Evolutionary conservation across 2,888 invertebrate species (phyloP), one percentile per base, ranked within the genome.

Genomic region (Nemurella pictetii): DNA sequence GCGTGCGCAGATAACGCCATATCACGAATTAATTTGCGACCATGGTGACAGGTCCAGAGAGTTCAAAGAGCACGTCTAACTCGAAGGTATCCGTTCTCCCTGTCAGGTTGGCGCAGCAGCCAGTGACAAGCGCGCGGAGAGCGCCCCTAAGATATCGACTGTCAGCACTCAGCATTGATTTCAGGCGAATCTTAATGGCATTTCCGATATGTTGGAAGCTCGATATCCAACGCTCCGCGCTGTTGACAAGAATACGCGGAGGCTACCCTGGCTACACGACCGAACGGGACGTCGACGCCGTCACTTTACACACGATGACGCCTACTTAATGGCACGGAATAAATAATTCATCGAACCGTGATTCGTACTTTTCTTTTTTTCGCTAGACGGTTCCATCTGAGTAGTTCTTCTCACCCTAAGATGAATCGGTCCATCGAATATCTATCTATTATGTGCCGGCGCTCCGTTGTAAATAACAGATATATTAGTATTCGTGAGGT

Each of bases 151-250:
- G 74, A 85, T 85, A 85, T 86, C 86, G 86, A 75, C 84, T 85
- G 85, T 81, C 80, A 75, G 74, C 81, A 30, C 26, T 12, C 29
- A 78, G 30, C 78, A 78, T 78, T 29, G 28, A 12, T 78, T 30
- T 29, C 29, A 81, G 80, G 35, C 84, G 85, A 77, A 83, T 84
- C 81, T 85, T 86, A 85, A 86, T 86, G 86, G 83, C 86, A 86
- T 86, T 86, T 86, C 86, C 86, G 84, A 86, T 86, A 86, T 84
- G 83, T 86, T 85, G 80, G 84, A 84, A 85, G 83, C 84, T 81
- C 29, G 28, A 55, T n/a, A 78, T 15, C 32, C 30, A 20, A 29
- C 5, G 73, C 55, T 20, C 20, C 9, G 55, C 20, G 9, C 55
- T 55, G 78, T 84, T 84, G 75, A 84, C 75, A 84, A 84, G 77